Evolutionary conservation across 2,797 vertebrate genomes (phyloP), one percentile per base, ranked within the genome.

Genomic region (Acanthiza pusilla): DNA sequence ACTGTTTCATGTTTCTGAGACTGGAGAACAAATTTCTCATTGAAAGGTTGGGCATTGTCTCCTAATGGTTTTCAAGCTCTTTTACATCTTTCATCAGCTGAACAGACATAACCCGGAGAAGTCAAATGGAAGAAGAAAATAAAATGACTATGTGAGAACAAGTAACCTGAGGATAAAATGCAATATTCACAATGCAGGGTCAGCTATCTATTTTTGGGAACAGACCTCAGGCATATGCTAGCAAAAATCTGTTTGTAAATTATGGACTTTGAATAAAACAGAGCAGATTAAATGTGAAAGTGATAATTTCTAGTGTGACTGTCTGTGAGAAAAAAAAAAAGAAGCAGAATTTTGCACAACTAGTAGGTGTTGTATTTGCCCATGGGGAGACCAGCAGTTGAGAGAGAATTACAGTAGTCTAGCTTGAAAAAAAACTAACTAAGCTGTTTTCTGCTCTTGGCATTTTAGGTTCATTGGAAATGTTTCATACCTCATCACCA

Each of bases 401-500:
- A 83, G 91, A 86, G 40, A 71, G 32, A 92, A 93, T 60, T 88
- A 36, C 74, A 87, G 73, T 51, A 75, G 74, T 48, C 43, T 66
- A 54, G 42, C 62, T 80, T 21, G 48, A 48, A 55, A 86, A 93
- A 78, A 91, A 58, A 51, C 21, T 61, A 94, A 32, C 55, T 48
- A 81, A 95, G 77, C 53, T 68, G n/a, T 34, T 95, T 91, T 23
- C 48, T 91, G 51, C 93, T 90, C 42, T 84, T 91, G 91, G 75
- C 34, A 80, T 89, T 96, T 97, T 91, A 91, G 54, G 32, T 72
- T 92, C 91, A 77, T 70, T 96, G 91, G 89, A 97, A 95, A 88
- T 81, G n/a, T 53, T 94, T 96, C 78, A 76, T 91, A 84, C n/a
- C 34, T 83, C 68, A 91, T 95, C 80, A 85, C 25, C 80, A 57